Base-by-base conservation (phyloP, 2,797 vertebrate species). In the Morus bassanus region DNA sequence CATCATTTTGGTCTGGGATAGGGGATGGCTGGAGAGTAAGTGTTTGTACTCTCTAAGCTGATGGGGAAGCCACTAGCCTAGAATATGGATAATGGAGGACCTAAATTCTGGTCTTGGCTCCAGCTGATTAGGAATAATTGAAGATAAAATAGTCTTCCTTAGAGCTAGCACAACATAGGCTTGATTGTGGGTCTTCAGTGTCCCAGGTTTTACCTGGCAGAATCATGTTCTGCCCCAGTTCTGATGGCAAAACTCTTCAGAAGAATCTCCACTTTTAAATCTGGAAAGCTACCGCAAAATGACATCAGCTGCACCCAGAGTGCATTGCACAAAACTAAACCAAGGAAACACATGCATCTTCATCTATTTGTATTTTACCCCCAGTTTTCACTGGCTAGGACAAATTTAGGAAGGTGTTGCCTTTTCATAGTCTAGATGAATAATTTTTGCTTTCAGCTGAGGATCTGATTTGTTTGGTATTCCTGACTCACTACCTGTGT, bases 401-500 rank as follows among this genome's bases (percentile, higher is more conserved):
- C 87, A 88, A 30, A 77, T 92, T 89, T 85, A 67, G 61, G 68
- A 90, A 90, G 67, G 57, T 82, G 67, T 56, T 92, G 77, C 46
- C 91, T 92, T 94, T 93, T 91, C 90, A 64, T 67, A 79, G 45
- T 48, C 68, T 72, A 61, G 27, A 65, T 90, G 50, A 95, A 78
- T 80, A 80, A 74, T 74, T 39, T 27, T 23, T 24, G 39, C 57
- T 63, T 75, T 91, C 75, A 88, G n/a, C 45, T 54, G 31, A 70
- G 63, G 24, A 59, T 37, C 53, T 91, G 65, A 88, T 84, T 63
- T 72, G 45, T 48, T 73, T 68, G 41, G 46, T 90, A 50, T 70
- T 94, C 63, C 83, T 93, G 85, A 95, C 91, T 90, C 91, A 89
- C 77, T 85, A 93, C 89, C 90, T 86, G 86, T 84, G 81, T 74